phyloP scores from a whole-genome alignment of 2,888 invertebrate genomes.

The Mactromeris polynyma region DNA sequence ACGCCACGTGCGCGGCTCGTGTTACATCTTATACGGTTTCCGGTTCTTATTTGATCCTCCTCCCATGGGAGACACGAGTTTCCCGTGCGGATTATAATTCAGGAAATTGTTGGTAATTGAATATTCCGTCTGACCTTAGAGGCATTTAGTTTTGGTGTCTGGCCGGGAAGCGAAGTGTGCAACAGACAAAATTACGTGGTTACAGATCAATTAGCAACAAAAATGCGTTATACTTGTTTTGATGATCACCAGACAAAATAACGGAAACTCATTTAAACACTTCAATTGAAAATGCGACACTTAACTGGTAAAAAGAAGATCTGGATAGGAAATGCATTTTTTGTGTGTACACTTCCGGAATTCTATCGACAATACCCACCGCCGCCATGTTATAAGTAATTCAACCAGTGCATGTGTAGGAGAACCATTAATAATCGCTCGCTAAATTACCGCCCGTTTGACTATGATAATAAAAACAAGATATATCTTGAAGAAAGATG shows the following conservation, averaged over 20 bases:
- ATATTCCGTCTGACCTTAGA: slow-evolving; percentile 27
- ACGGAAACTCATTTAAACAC: not conserved
- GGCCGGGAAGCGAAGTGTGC: not conserved
- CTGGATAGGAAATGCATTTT: no score
- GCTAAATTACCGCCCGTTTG: no score
- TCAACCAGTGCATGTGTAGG: no score
- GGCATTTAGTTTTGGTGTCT: slow-evolving; percentile 1
- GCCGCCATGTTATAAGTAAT: no score
- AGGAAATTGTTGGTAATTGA: slow-evolving; percentile 35
- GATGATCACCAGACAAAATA: not conserved
- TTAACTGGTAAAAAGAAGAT: not conserved
- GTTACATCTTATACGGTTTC: slow-evolving; percentile 46
- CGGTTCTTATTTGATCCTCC: slow-evolving; percentile 47
- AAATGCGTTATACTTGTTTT: slow-evolving; percentile 12
- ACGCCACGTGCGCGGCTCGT: slow-evolving; percentile 46
- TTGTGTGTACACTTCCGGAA: no score
- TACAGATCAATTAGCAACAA: not conserved
- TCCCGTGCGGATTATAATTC: slow-evolving; percentile 28
- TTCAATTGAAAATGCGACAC: not conserved
- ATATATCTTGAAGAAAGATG: no score
- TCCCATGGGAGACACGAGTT: slow-evolving; percentile 35
- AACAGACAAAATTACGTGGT: not conserved
- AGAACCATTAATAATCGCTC: no score
- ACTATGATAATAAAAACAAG: no score
- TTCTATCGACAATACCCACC: no score